Conservation (phyloP, 2,888 invertebrate genomes). For the Neuroscelio doddi region DNA sequence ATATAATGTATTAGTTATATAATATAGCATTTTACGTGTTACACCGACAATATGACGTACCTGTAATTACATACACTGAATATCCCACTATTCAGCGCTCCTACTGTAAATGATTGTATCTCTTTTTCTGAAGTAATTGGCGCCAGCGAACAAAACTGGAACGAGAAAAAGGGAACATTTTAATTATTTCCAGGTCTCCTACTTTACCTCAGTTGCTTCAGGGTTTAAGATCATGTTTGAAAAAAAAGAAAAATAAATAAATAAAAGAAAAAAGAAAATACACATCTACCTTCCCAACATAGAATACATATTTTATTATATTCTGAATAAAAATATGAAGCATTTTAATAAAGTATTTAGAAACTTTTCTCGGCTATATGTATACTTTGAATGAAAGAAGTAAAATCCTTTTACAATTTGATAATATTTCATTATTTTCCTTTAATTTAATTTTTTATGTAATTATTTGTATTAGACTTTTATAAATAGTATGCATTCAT, state of each 20-base stretch:
- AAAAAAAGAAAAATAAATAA: background rate
- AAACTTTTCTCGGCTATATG: no score
- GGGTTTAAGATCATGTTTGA: constrained; percentile 29
- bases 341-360: no score
- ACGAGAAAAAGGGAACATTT: constrained; percentile 37
- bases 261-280: constrained; percentile 13
- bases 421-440: no score
- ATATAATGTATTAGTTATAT: constrained; percentile 38
- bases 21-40: constrained; percentile 36
- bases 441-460: no score
- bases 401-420: no score
- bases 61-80: constrained; percentile 39
- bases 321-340: constrained; percentile 12
- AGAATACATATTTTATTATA: constrained; percentile 11
- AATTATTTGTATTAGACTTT: no score
- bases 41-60: constrained; percentile 38
- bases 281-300: constrained; percentile 13
- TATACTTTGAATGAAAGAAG: no score
- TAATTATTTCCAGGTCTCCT: constrained; percentile 36
- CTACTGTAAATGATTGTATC: constrained; percentile 42
- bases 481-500: no score
- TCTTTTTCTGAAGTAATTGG: constrained; percentile 44
- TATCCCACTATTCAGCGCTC: constrained; percentile 33
- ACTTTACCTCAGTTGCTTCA: constrained; percentile 20
- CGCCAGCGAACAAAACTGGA: constrained; percentile 29